These are phyloP conservation scores for Hymenopus coronatus DNA, from an alignment of 2,888 invertebrate species.

Conservation along the genomic window DNA sequence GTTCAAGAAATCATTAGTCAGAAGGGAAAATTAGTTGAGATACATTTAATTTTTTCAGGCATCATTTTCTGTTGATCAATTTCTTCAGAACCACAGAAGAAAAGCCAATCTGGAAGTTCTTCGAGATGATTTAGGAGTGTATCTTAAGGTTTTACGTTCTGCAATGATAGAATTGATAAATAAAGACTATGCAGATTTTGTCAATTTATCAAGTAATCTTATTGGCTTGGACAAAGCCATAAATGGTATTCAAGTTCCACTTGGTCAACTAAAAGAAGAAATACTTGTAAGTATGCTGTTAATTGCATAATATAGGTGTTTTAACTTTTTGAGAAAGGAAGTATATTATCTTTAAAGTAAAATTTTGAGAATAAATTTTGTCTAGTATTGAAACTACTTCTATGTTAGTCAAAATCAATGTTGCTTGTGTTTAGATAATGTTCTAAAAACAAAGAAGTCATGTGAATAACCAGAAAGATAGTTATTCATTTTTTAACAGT, in stretches of 20 bases:
- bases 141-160: constrained; percentile 84
- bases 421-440: no score
- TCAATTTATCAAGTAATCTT: constrained; percentile 91
- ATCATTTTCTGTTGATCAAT: constrained; percentile 90
- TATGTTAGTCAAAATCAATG: no score
- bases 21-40: neutral
- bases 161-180: constrained; percentile 97
- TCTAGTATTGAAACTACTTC: no score
- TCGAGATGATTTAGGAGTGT: constrained; percentile 85
- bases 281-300: constrained; percentile 59
- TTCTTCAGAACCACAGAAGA: constrained; percentile 74
- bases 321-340: no score
- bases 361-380: no score
- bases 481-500: no score
- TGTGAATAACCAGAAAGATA: no score
- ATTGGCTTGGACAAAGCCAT: constrained; percentile 90
- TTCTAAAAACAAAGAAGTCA: no score
- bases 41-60: constrained; percentile 56
- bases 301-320: no score
- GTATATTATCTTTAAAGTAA: no score
- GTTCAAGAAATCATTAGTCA: neutral
- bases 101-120: constrained; percentile 75
- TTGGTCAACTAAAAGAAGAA: constrained; percentile 80
- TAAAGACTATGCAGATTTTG: constrained; percentile 97
- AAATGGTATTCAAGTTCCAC: constrained; percentile 72